These are phyloP conservation scores for Noctilio leporinus DNA, from an alignment of 2,113 vertebrate species.

Conservation along the genomic window DNA sequence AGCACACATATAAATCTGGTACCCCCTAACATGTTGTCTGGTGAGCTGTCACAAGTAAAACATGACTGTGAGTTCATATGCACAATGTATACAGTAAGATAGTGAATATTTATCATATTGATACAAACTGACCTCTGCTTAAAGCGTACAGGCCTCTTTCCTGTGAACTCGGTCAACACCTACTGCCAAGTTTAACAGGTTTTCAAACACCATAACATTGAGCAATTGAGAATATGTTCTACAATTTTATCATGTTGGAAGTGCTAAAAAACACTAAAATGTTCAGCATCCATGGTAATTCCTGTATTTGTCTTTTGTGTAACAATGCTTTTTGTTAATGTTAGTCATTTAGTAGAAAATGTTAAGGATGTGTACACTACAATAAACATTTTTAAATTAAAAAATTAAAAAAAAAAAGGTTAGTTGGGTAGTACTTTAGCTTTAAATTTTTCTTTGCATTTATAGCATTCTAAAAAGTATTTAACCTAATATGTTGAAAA, in stretches of 20 bases:
- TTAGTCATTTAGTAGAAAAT: slow-evolving; percentile 38
- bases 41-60: slow-evolving; percentile 9
- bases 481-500: slow-evolving; percentile 21
- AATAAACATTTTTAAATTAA: background rate
- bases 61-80: slow-evolving; percentile 12
- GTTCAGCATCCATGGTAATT: slow-evolving; percentile 15
- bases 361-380: slow-evolving; percentile 47
- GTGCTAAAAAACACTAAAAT: slow-evolving; percentile 24
- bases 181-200: slow-evolving; percentile 1
- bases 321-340: slow-evolving; percentile 48
- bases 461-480: slow-evolving; percentile 43
- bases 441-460: slow-evolving; percentile 27
- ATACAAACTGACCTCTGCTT: slow-evolving; percentile 72
- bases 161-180: slow-evolving; percentile 35
- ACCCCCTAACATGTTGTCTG: slow-evolving; percentile 15
- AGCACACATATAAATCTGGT: background rate
- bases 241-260: background rate
- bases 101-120: slow-evolving; percentile 77
- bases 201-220: too few relatives aligned
- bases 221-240: background rate
- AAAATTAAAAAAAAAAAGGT: slow-evolving; percentile 26
- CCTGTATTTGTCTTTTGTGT: slow-evolving; percentile 36
- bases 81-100: slow-evolving; percentile 34
- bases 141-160: slow-evolving; percentile 45
- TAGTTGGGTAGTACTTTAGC: slow-evolving; percentile 36